Evolutionary conservation across 2,888 invertebrate genomes (phyloP), one percentile per base, ranked within the genome.

Genomic region (Candidula unifasciata): DNA sequence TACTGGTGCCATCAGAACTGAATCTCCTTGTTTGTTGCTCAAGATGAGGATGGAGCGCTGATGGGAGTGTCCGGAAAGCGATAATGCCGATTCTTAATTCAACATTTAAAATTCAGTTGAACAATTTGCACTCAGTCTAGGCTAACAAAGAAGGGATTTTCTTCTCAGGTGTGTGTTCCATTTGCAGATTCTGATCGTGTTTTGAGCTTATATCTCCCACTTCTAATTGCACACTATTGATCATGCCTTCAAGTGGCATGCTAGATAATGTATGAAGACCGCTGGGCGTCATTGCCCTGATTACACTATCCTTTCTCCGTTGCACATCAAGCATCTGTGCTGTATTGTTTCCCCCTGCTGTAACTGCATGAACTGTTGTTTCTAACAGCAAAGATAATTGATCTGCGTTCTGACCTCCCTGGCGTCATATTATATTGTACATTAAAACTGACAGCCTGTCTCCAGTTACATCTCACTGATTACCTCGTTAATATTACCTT

Each of bases 401-500:
- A 24, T 68, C 33, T 33, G 18, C 33, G 33, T 10, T 24, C 69
- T 37, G 24, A 24, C 24, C 37, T 35, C 24, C 73, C 73, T n/a
- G 73, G 73, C 73, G 44, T 52, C 52, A 44, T 73, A 73, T 69
- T 69, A 44, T 44, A 13, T 44, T n/a, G 27, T n/a, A n/a, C 44
- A 73, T 73, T 73, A 37, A 8, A n/a, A 52, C 27, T 44, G 44
- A 27, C 73, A 73, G n/a, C n/a, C 44, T 44, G 73, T 52, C 16
- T 73, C n/a, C 24, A n/a, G 44, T 73, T 44, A 44, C 44, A 27
- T 73, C 44, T 21, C 33, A 33, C 33, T 13, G 35, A 68, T 68
- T 33, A 68, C 33, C 16, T 33, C 21, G 13, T 33, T 18, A 10
- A 10, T 68, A 68, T 68, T 68, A 33, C 35, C 21, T 13, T 10